Evolutionary conservation across 2,797 vertebrate genomes (phyloP), one percentile per base, ranked within the genome.

Genomic region (Choloepus didactylus): DNA sequence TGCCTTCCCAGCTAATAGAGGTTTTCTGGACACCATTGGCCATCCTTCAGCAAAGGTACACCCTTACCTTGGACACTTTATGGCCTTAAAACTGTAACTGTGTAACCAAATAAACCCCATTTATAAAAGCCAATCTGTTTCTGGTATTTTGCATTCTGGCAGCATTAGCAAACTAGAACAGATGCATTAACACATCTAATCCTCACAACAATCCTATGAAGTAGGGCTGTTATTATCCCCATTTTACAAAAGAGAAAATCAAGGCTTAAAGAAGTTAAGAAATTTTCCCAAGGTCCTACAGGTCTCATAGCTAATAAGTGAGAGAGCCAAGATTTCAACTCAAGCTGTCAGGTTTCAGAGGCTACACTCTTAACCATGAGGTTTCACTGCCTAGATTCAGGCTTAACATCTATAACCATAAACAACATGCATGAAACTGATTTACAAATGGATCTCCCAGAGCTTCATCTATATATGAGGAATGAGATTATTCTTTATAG

Each of bases 201-300:
- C 27, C 31, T 90, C 38, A 89, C 15, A 92, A 54, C 14, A 81
- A 41, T 62, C 44, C 41, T 86, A 31, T 31, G 9, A 76, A 81
- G 49, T 87, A 79, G 9, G n/a, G 69, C 18, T 51, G 60, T 73
- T 80, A 64, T 31, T 54, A 89, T 8, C 12, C 29, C 29, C 27
- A 46, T 73, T 95, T 88, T 91, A 97, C n/a, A 89, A 85, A 85
- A 31, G 44, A 95, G 18, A 10, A 96, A 94, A 84, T 1, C 73
- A 81, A 7, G 46, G 19, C 44, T 81, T 46, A 12, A 93, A 89
- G 29, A 91, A 19, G 9, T 95, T 92, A 87, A 87, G 25, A 31
- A 79, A 88, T 79, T 92, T 79, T 72, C 54, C 62, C 38, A 94
- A 27, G 23, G 38, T 76, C 15, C 18, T 44, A 1, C 6, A 90